Conservation (phyloP, 2,113 vertebrate species). For the Plecotus auritus region DNA sequence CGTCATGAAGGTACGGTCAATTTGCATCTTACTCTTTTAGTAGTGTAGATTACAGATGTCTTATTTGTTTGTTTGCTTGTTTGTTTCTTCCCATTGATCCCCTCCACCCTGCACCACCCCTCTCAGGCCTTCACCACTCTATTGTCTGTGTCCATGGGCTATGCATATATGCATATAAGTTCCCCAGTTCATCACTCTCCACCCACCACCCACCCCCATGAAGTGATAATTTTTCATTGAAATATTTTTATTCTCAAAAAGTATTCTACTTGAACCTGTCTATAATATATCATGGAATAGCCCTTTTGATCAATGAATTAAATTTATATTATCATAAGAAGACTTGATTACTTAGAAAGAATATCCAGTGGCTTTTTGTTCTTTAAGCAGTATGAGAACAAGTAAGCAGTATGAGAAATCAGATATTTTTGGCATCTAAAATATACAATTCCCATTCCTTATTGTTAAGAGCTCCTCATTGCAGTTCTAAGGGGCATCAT, state of each 20-base stretch:
- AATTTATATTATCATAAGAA: constrained; percentile 46
- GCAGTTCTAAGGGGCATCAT: constrained; percentile 65
- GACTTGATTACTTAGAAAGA: constrained; percentile 60
- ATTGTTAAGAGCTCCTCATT: constrained; percentile 65
- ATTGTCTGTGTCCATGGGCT: too few relatives aligned
- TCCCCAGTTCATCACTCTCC: too few relatives aligned
- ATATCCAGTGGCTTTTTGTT: constrained; percentile 59
- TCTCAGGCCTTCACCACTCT: too few relatives aligned
- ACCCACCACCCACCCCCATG: background rate
- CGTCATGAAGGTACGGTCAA: too few relatives aligned
- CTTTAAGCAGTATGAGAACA: constrained; percentile 65
- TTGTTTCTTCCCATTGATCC: too few relatives aligned
- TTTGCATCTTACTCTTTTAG: too few relatives aligned
- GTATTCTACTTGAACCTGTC: background rate
- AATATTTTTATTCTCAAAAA: background rate
- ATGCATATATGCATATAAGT: too few relatives aligned
- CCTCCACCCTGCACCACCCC: too few relatives aligned
- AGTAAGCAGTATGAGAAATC: constrained; percentile 68
- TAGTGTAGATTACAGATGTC: too few relatives aligned
- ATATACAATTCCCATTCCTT: constrained; percentile 69
- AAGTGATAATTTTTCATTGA: background rate
- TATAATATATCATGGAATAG: background rate
- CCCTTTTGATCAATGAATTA: background rate
- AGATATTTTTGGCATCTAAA: constrained; percentile 72
- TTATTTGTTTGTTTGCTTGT: too few relatives aligned